phyloP scores from a whole-genome alignment of 2,113 vertebrate species.

The Acinonyx jubatus region DNA sequence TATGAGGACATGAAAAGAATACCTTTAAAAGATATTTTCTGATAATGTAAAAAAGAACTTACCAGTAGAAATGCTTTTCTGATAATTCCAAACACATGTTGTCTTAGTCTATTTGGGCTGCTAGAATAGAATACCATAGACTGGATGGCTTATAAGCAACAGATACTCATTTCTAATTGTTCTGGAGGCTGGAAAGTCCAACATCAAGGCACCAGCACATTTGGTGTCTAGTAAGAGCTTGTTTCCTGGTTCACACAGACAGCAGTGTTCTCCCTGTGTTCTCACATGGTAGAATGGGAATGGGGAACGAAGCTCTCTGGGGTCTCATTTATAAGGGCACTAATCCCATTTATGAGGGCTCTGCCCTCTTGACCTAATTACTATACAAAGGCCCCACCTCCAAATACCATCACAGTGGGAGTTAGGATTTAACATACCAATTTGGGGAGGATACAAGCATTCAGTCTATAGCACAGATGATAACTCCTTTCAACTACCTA shows the following conservation, averaged over 20 bases:
- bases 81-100: not conserved
- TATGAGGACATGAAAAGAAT: not conserved
- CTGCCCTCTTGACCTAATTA: not conserved
- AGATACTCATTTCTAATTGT: constrained; percentile 1
- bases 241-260: not conserved
- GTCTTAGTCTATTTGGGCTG: not conserved
- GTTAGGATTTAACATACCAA: not conserved
- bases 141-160: not conserved
- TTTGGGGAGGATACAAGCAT: not conserved
- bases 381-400: not conserved
- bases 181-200: not conserved
- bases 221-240: not conserved
- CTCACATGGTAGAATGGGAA: not conserved
- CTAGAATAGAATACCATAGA: not conserved
- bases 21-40: not conserved
- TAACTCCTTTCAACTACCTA: not conserved
- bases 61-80: not conserved
- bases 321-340: not conserved
- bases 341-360: not conserved
- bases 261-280: not conserved
- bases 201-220: not conserved
- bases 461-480: not conserved
- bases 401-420: not conserved
- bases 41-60: not conserved
- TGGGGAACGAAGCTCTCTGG: not conserved